A percentile compares a stretch with the other conserved stretches of the same genome.
phyloP scores from a whole-genome alignment of 2,888 invertebrate species.

The Drosophila siamana region DNA sequence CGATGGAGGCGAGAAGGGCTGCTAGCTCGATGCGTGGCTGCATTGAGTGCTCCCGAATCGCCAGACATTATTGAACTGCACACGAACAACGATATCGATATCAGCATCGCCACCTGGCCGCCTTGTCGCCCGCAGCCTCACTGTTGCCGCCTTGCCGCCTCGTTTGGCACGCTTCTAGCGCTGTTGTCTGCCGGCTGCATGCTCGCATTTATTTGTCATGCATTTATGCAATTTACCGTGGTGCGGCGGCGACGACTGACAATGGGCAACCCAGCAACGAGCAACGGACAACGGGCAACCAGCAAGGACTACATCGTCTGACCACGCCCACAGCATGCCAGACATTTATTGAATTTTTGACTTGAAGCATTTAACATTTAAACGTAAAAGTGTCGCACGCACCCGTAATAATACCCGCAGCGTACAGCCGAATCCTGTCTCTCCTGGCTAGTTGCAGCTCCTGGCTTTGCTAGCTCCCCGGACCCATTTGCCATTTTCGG shows the following conservation, averaged over 20 bases:
- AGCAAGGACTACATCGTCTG: constrained; percentile 32
- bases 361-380: constrained; percentile 76
- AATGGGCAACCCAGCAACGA: background rate
- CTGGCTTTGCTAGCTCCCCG: constrained; percentile 3
- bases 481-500: constrained; percentile 66
- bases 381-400: constrained; percentile 67
- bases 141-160: constrained; percentile 40
- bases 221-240: constrained; percentile 68
- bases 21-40: constrained; percentile 17
- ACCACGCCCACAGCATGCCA: constrained; percentile 56
- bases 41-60: constrained; percentile 4
- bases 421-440: constrained; percentile 5
- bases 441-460: background rate
- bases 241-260: constrained; percentile 6
- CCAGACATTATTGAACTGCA: constrained; percentile 6
- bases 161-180: background rate
- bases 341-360: constrained; percentile 78
- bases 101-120: constrained; percentile 57
- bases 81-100: constrained; percentile 18
- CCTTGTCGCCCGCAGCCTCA: constrained; percentile 41
- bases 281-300: too few species aligned
- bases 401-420: constrained; percentile 44
- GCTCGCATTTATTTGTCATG: constrained; percentile 68
- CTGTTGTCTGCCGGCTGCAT: constrained; percentile 1
- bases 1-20: background rate